These are phyloP conservation scores for Coluber constrictor DNA, from an alignment of 2,797 vertebrate genomes.

Conservation along the genomic window DNA sequence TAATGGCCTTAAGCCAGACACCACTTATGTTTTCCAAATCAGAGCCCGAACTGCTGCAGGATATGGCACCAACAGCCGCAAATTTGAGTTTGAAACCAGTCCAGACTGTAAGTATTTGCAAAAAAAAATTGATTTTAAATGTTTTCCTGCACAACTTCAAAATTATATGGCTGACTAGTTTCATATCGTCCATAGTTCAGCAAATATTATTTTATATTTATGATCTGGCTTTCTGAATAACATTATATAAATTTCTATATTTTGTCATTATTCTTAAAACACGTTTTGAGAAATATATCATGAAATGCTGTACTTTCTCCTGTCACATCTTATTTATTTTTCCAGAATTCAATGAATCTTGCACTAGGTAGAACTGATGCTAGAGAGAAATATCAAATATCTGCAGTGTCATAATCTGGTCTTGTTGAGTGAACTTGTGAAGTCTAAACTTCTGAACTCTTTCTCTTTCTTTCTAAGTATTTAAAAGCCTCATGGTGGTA, in stretches of 20 bases:
- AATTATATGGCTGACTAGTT: constrained; percentile 26
- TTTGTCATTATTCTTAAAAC: constrained; percentile 41
- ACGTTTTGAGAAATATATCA: constrained; percentile 2
- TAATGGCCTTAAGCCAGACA: constrained; percentile 90
- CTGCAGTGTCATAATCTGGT: neutral
- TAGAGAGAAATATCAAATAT: neutral
- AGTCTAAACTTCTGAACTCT: constrained; percentile 23
- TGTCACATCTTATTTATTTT: constrained; percentile 7
- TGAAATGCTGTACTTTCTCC: constrained; percentile 1
- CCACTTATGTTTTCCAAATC: constrained; percentile 93
- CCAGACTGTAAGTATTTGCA: constrained; percentile 87
- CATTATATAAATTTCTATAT: neutral
- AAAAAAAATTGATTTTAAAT: neutral
- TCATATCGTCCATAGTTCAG: constrained; percentile 35
- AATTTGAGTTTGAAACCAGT: constrained; percentile 96
- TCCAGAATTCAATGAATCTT: neutral
- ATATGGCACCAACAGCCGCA: constrained; percentile 91
- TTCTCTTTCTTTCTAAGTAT: neutral
- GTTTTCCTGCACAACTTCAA: neutral
- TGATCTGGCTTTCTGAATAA: constrained; percentile 34
- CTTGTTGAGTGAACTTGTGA: constrained; percentile 19
- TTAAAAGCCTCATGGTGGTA: neutral
- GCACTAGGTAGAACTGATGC: constrained; percentile 11
- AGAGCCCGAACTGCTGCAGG: constrained; percentile 94
- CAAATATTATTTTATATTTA: constrained; percentile 21